phyloP scores from a whole-genome alignment of 2,113 vertebrate genomes.

The Lates calcarifer region DNA sequence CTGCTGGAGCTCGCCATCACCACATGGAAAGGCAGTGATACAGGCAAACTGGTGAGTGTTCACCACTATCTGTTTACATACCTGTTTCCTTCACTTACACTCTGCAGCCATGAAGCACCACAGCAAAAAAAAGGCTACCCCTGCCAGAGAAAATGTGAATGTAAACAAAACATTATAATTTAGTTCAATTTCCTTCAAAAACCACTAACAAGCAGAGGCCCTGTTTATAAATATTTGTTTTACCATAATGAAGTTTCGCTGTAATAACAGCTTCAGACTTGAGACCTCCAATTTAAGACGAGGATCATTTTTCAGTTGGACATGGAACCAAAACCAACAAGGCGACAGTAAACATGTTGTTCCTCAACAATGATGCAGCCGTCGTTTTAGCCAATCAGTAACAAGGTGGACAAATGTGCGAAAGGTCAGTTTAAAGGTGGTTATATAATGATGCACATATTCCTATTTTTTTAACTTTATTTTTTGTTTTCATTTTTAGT shows the following conservation, averaged over 20 bases:
- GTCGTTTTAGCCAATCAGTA: conserved; percentile 11
- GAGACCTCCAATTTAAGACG: conserved; percentile 5
- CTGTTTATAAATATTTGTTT: conserved; percentile 60
- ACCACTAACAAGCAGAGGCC: conserved; percentile 30
- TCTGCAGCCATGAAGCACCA: neutral
- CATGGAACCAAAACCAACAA: conserved; percentile 26
- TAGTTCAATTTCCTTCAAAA: conserved; percentile 17
- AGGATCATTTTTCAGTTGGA: conserved; percentile 23
- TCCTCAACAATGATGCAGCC: neutral
- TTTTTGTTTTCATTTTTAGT: neutral
- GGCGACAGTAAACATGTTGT: conserved; percentile 9
- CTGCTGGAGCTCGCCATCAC: conserved; percentile 93
- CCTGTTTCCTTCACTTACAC: conserved; percentile 7
- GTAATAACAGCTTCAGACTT: conserved; percentile 24
- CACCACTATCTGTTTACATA: neutral
- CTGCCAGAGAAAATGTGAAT: conserved; percentile 15
- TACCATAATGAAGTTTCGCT: conserved; percentile 32
- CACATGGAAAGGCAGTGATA: conserved; percentile 90
- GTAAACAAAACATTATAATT: conserved; percentile 49
- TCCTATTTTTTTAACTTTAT: neutral
- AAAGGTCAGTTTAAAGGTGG: neutral
- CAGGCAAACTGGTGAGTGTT: conserved; percentile 87
- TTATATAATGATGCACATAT: neutral
- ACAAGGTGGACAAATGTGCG: neutral
- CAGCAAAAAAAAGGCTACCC: neutral